These are phyloP conservation scores for Tipula confusa DNA, from an alignment of 2,888 invertebrate genomes.

Conservation along the genomic window DNA sequence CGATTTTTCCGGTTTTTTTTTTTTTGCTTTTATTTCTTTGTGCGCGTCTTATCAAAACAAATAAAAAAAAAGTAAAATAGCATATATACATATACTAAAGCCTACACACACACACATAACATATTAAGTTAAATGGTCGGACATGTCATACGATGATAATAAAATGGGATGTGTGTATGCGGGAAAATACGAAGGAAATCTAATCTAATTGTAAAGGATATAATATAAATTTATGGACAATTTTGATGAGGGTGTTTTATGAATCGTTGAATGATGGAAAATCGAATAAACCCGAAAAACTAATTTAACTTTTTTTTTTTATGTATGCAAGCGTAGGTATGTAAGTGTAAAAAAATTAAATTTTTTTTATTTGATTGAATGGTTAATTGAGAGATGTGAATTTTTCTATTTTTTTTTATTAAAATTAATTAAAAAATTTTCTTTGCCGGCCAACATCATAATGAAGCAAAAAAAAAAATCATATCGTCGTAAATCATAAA, in stretches of 20 bases:
- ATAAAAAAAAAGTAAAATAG: slow-evolving; percentile 25
- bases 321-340: neutral
- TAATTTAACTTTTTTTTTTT: neutral
- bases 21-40: slow-evolving; percentile 25
- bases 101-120: neutral
- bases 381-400: neutral
- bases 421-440: slow-evolving; percentile 16
- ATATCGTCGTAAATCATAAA: slow-evolving; percentile 7
- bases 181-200: neutral
- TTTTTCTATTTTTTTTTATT: neutral
- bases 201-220: slow-evolving; percentile 20
- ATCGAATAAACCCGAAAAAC: neutral
- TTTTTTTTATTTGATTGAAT: slow-evolving; percentile 3
- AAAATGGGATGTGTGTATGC: slow-evolving; percentile 22
- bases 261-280: neutral
- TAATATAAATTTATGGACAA: neutral
- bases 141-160: slow-evolving; percentile 29
- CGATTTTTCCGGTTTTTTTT: slow-evolving; percentile 25
- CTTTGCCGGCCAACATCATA: neutral
- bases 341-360: neutral
- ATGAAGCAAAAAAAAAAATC: neutral
- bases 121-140: slow-evolving; percentile 29
- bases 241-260: slow-evolving; percentile 25
- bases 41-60: neutral
- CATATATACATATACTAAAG: neutral